Conservation (phyloP, 2,113 vertebrate species). For the Neolamprologus toae region DNA sequence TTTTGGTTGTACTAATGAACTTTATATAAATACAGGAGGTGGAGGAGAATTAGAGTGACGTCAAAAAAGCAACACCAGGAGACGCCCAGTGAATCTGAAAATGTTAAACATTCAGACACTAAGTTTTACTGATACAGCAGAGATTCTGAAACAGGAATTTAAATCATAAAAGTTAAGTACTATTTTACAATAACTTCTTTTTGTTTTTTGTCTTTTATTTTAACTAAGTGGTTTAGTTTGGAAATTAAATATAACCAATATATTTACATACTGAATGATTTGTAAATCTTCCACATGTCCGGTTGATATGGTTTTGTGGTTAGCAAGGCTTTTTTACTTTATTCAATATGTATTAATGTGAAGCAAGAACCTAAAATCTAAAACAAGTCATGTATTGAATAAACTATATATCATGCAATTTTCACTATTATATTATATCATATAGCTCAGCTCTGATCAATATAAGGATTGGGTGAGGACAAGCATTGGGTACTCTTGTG, state of each 20-base stretch:
- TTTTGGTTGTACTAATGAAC: background rate
- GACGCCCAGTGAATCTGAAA: accelerated
- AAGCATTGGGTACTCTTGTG: background rate
- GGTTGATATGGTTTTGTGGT: accelerated
- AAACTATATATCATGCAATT: background rate
- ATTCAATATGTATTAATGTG: background rate
- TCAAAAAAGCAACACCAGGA: background rate
- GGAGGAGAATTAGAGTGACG: background rate
- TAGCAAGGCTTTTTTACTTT: background rate
- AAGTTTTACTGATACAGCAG: accelerated
- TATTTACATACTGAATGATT: background rate
- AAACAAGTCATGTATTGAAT: background rate
- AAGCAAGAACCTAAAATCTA: background rate
- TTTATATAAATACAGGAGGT: background rate
- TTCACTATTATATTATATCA: background rate
- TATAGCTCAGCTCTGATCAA: background rate
- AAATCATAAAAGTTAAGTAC: background rate
- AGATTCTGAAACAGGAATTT: background rate
- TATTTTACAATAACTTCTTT: background rate
- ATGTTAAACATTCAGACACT: background rate
- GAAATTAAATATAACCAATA: background rate
- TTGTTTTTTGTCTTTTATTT: background rate
- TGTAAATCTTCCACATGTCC: background rate
- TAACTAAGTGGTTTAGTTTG: background rate
- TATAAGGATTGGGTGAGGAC: background rate